phyloP scores from a whole-genome alignment of 2,888 invertebrate species.

The Macrosiphum euphorbiae region DNA sequence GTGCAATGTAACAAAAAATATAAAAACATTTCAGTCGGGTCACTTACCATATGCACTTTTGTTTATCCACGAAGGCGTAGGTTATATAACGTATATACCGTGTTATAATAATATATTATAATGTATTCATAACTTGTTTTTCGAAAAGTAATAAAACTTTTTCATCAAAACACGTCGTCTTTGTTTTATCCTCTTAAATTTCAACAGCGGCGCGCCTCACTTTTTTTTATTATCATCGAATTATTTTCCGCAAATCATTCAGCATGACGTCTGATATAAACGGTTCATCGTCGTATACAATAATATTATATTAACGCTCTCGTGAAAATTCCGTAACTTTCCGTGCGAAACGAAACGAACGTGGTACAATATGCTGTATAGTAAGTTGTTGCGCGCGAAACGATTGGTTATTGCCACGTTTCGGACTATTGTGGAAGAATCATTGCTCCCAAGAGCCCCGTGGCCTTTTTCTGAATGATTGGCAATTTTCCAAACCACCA shows the following conservation, averaged over 20 bases:
- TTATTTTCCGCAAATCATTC: not conserved
- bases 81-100: not conserved
- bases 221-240: not conserved
- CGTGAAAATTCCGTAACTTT: not conserved
- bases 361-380: not conserved
- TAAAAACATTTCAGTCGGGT: constrained; percentile 35
- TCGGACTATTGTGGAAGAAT: constrained; percentile 18
- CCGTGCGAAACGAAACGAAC: not conserved
- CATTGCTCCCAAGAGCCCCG: constrained; percentile 55
- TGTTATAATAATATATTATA: not conserved
- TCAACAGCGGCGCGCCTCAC: not conserved
- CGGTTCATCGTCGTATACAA: not conserved
- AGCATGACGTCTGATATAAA: not conserved
- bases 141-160: not conserved
- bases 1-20: constrained; percentile 1
- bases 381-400: constrained; percentile 1
- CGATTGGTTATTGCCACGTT: constrained; percentile 17
- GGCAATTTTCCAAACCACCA: constrained; percentile 52
- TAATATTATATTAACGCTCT: not conserved
- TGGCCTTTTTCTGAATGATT: constrained; percentile 54
- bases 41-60: constrained; percentile 19
- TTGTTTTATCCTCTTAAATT: not conserved
- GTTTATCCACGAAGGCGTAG: not conserved
- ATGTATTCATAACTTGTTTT: constrained; percentile 5
- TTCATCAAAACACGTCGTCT: not conserved